Evolutionary conservation across 2,888 invertebrate species (phyloP), one percentile per base, ranked within the genome.

Genomic region (Cantharis nigra): DNA sequence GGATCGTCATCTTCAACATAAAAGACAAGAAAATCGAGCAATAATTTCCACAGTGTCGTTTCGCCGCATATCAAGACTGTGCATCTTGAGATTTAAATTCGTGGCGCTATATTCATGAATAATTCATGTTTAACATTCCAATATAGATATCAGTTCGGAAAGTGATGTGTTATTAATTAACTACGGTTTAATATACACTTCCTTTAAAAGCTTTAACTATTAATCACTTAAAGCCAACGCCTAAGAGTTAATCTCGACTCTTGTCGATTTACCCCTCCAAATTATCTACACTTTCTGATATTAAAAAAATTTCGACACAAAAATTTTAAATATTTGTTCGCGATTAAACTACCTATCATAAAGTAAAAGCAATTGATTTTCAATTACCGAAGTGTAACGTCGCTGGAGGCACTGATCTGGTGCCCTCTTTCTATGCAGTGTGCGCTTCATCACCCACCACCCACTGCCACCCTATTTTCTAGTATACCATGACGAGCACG

Each of bases 161-260:
- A 84, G 83, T 85, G 86, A 87, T 87, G 85, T 83, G 85, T 85
- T 86, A 86, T 86, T 87, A 87, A 87, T 87, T 87, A 86, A 86
- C 84, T 84, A 81, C 79, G 83, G 85, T 84, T 83, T 84, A 67
- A 83, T 85, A 83, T 84, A 85, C 82, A 83, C 81, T 82, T 80
- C 80, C 76, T 74, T 63, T 73, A 71, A 73, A 71, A 71, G 80
- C 78, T 81, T 79, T 79, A 82, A 84, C 85, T 85, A 86, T 86
- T 86, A 86, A 86, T 86, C 86, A 86, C 85, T 84, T 83, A 82
- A 82, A 81, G 82, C 77, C 83, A 83, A 83, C 83, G 84, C 83
- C 83, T 83, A 82, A 83, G 83, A 84, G 81, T 83, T 84, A 85
- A 84, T 84, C 83, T 80, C 73, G 81, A 80, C 84, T 84, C 84